Evolutionary conservation across 2,113 vertebrate species (phyloP).

Genomic region (Orcinus orca): DNA sequence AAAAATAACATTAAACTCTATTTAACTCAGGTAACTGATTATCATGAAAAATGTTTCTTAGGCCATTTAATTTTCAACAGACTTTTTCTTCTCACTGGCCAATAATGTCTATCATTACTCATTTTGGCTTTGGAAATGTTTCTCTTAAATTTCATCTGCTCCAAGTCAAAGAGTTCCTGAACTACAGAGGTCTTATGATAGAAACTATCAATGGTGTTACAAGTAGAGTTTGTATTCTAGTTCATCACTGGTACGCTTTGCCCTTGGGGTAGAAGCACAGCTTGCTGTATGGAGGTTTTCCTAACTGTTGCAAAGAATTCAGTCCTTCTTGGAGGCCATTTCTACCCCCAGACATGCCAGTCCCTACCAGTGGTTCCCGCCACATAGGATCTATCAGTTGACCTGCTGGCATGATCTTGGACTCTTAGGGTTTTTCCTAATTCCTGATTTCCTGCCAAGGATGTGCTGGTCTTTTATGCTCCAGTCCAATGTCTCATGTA

Average conservation of each 20-base stretch:
- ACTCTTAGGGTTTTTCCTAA: slow-evolving; percentile 35
- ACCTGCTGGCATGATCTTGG: not conserved
- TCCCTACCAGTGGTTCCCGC: not conserved
- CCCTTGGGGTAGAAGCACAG: not conserved
- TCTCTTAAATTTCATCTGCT: slow-evolving; percentile 38
- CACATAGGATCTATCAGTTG: not conserved
- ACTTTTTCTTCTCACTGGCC: slow-evolving; percentile 43
- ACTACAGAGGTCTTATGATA: not conserved
- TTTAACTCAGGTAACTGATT: slow-evolving; percentile 67
- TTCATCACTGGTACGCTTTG: not conserved
- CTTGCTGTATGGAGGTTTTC: not conserved
- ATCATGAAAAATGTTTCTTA: slow-evolving; percentile 36
- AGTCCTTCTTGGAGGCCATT: slow-evolving; percentile 10
- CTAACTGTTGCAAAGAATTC: not conserved
- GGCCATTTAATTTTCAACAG: slow-evolving; percentile 55
- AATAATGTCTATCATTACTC: slow-evolving; percentile 31
- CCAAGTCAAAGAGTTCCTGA: slow-evolving; percentile 41
- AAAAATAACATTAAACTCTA: slow-evolving; percentile 69
- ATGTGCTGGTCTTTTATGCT: slow-evolving; percentile 51
- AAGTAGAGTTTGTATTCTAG: not conserved
- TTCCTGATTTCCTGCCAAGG: slow-evolving; percentile 26
- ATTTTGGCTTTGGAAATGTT: slow-evolving; percentile 55
- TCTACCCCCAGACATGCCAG: not conserved
- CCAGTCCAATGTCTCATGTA: not conserved
- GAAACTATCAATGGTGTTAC: not conserved